Base-by-base conservation (phyloP, 1,140 invertebrate genomes). In the Meloidogyne chitwoodi region DNA sequence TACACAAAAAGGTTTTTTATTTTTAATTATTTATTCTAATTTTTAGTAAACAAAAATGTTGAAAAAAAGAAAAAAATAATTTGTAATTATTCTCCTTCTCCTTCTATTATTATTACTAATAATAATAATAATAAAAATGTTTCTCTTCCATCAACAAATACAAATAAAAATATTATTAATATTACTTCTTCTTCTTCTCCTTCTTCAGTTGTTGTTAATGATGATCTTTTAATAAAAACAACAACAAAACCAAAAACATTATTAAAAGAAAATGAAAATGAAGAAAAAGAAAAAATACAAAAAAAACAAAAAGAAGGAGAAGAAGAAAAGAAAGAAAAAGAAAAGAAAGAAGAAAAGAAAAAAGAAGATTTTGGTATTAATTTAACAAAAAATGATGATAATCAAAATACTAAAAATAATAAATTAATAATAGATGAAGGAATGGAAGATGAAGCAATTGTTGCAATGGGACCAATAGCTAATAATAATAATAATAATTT, bases 371-470 rank as follows among this genome's bases (percentile, higher is more conserved):
- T n/a, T n/a, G n/a, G n/a, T n/a, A n/a, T n/a, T n/a, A n/a, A n/a
- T n/a, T n/a, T n/a, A n/a, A n/a, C n/a, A 69, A 69, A 69, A 11
- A 19, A 22, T 31, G 31, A 11, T n/a, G 26, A 68, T 14, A 31
- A 68, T 1, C 5, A 68, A 1, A 67, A 41, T 3, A 56, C 5
- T n/a, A 19, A 26, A 19, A 71, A 5, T 19, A 16, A 10, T 14
- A 16, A 26, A 22, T n/a, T 31, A 70, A 6, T 72, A 14, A 29
- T 34, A n/a, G 74, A 75, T 48, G 74, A 75, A 69, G 74, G 71
- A 19, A 75, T 75, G 74, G 74, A 75, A 29, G 73, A 75, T 62
- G 74, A 75, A 67, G 22, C 22, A 48, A 63, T 24, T 31, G 34
- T 38, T 68, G 34, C 61, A 48, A 3, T 67, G 6, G 12, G n/a